Base-by-base conservation (phyloP, 2,888 invertebrate species). In the Cephus pygmeus region DNA sequence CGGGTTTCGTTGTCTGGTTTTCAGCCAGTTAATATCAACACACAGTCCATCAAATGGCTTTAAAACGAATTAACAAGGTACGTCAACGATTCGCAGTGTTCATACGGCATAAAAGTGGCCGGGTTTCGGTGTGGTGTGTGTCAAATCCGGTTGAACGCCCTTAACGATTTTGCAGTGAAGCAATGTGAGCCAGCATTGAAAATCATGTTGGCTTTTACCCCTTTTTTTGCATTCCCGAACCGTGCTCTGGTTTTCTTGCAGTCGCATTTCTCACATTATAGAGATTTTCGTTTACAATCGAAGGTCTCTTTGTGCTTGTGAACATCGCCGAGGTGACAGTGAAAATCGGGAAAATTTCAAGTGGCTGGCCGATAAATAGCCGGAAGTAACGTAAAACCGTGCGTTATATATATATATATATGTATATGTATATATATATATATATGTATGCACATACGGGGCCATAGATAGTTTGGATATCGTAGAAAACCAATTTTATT, bases 31-130 rank as follows among this genome's bases (percentile, higher is more conserved):
- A 94, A 94, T 94, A 94, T 94, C 94, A 94, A 93, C 87, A 90
- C 89, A 91, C 89, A 90, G 87, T 88, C 87, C 89, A 88, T 90
- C 91, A 90, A 92, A 97, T 97, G 97, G 97, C 97, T 95, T 96
- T 97, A 96, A 97, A 97, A 96, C 96, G 97, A 96, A 97, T 97
- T 95, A 97, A 97, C 95, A 97, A 97, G 97, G 96, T 96, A 95
- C 92, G 95, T 95, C 93, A 92, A 90, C 88, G 88, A 87, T 87
- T 83, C 80, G 85, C 77, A 80, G 84, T 85, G 85, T 82, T 81
- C 75, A 81, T 84, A 81, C 77, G 74, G 77, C 78, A 80, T 81
- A 81, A 77, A 80, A 76, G 78, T 78, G 74, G 79, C 77, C 80
- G 76, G 82, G 81, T 80, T 80, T 83, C 82, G 82, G 83, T 85